Evolutionary conservation across 1,140 invertebrate species (phyloP), one percentile per base, ranked within the genome.

Genomic region (Nasonia longicornis): DNA sequence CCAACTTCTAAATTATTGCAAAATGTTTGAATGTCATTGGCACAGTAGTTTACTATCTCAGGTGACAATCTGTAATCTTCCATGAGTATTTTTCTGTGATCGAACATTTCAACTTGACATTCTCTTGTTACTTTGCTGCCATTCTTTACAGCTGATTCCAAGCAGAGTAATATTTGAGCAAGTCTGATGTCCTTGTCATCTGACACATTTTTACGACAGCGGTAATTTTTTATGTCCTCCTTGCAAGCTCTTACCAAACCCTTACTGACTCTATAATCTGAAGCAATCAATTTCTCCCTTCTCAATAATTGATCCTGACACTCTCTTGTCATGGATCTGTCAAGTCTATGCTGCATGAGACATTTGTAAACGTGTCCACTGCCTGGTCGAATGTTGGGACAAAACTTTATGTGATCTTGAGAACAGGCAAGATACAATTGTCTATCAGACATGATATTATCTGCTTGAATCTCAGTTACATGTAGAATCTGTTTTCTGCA

Each of bases 1-100:
- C 95, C 95, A 77, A 94, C 88, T 89, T 97, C 95, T 74, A 96
- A 89, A 10, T 93, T 92, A 83, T 92, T 93, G 87, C 96, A 97
- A 87, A 95, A 94, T 29, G 89, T 93, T 42, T 92, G 91, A 80
- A 98, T 97, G 88, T 99, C 98, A 84, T 94, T 93, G 3, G 95
- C 94, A 91, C 98, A 99, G 52, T 94, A 93, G 84, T 94, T 93
- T 69, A 99, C 96, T 76, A 99, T 93, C 90, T 99, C 97, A 4
- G 98, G 98, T 20, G 95, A 97, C 6, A 99, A 90, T 84, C 96
- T 93, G 88, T 96, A 99, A 91, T 99, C 97, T 86, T 97, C 95
- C 94, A 99, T 95, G 11, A 99, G 90, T 87, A 96, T 95, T 90
- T 95, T 95, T 12, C 98, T 92, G 88, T 99, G 97, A 85, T 97